These are phyloP conservation scores for Sibirionetta formosa DNA, from an alignment of 2,797 vertebrate genomes.

Conservation along the genomic window DNA sequence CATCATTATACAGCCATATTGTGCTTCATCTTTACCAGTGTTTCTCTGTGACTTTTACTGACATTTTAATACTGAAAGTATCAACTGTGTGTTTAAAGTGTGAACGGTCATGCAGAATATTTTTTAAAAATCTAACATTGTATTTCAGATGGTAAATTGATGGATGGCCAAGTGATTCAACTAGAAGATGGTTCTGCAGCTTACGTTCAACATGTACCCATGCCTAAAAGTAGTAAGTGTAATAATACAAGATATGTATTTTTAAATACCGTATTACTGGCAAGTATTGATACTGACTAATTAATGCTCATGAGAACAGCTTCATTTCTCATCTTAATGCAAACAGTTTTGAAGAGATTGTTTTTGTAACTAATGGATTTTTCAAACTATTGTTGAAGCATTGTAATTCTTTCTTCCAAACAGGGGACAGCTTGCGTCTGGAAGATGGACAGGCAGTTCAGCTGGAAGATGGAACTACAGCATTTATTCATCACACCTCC, in stretches of 20 bases:
- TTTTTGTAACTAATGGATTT: not conserved
- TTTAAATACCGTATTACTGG: not conserved
- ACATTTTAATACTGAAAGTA: not conserved
- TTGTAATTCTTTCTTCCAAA: slow-evolving; percentile 61
- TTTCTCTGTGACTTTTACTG: not conserved
- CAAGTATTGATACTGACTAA: not conserved
- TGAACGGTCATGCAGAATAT: not conserved
- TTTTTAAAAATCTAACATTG: not conserved
- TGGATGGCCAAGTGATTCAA: slow-evolving; percentile 98
- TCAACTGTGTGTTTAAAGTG: not conserved
- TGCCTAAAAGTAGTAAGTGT: slow-evolving; percentile 93
- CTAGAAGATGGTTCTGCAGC: slow-evolving; percentile 97
- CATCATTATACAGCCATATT: not conserved
- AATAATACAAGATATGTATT: slow-evolving; percentile 19
- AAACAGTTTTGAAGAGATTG: not conserved
- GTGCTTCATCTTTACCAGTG: not conserved
- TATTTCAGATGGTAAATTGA: slow-evolving; percentile 92
- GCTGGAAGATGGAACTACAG: slow-evolving; percentile 97
- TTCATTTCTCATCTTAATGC: not conserved
- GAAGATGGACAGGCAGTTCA: slow-evolving; percentile 99
- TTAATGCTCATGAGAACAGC: not conserved
- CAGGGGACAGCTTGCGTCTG: slow-evolving; percentile 92
- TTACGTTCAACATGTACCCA: slow-evolving; percentile 95
- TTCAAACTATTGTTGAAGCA: not conserved
- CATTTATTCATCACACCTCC: slow-evolving; percentile 95